Evolutionary conservation across 2,113 vertebrate genomes (phyloP).

Genomic region (Hipposideros armiger): DNA sequence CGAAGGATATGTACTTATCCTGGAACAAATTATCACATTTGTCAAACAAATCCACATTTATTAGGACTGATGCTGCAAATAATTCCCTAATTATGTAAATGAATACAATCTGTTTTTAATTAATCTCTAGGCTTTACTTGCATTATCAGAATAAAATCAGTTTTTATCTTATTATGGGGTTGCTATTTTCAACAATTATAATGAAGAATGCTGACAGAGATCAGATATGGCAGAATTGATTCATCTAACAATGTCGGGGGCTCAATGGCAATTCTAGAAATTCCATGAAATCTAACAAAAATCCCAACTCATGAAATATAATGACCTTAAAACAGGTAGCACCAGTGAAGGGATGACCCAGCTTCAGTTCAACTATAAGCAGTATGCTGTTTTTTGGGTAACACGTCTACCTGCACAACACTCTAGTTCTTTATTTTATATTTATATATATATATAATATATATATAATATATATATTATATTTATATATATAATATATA

Average conservation of each 20-base stretch:
- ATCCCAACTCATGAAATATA: neutral
- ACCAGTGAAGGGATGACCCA: neutral
- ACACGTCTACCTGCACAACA: neutral
- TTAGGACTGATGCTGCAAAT: slow-evolving; percentile 75
- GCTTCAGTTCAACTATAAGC: neutral
- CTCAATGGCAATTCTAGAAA: neutral
- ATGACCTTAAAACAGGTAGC: neutral
- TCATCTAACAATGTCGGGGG: neutral
- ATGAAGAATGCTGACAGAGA: slow-evolving; percentile 7
- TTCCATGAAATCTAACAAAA: neutral
- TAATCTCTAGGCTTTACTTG: slow-evolving; percentile 80
- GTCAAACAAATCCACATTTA: slow-evolving; percentile 79
- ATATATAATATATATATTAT: no score
- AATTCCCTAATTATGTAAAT: slow-evolving; percentile 81
- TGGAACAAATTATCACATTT: slow-evolving; percentile 71
- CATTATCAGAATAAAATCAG: slow-evolving; percentile 70
- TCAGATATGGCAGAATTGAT: slow-evolving; percentile 16
- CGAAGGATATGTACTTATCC: slow-evolving; percentile 64
- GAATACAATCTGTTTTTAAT: slow-evolving; percentile 80
- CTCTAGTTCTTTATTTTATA: neutral
- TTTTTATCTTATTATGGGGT: slow-evolving; percentile 58
- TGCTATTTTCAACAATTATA: slow-evolving; percentile 58
- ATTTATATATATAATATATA: no score
- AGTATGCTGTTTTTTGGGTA: neutral
- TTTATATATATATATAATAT: no score